phyloP scores from a whole-genome alignment of 2,888 invertebrate species.

The Himalopsyche kuldschensis region DNA sequence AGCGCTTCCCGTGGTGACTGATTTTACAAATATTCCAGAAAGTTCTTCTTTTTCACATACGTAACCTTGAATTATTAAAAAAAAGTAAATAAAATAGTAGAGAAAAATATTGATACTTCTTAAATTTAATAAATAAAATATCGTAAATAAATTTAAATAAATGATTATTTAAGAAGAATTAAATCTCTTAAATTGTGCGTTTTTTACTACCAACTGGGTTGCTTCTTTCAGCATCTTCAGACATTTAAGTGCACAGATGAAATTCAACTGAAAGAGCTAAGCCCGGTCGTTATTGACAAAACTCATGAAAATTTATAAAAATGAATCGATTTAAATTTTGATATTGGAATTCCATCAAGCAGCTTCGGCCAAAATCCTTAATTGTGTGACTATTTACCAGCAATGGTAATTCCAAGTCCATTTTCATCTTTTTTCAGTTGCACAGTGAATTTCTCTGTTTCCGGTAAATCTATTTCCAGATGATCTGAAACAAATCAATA shows the following conservation, averaged over 20 bases:
- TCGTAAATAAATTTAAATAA: too few species aligned
- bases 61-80: slow-evolving; percentile 62
- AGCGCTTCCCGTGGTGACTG: slow-evolving; percentile 94
- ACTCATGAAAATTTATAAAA: too few species aligned
- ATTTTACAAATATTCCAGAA: slow-evolving; percentile 98
- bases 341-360: too few species aligned
- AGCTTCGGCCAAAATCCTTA: too few species aligned
- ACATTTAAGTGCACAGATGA: too few species aligned
- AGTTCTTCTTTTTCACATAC: slow-evolving; percentile 98
- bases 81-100: neutral
- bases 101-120: neutral
- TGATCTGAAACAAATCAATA: slow-evolving; percentile 21
- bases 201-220: too few species aligned
- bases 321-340: too few species aligned
- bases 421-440: slow-evolving; percentile 92
- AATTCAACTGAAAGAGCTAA: too few species aligned
- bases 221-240: too few species aligned
- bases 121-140: neutral
- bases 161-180: too few species aligned
- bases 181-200: too few species aligned
- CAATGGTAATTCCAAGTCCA: slow-evolving; percentile 93
- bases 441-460: slow-evolving; percentile 92
- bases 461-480: slow-evolving; percentile 75
- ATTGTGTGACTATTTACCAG: slow-evolving; percentile 53
- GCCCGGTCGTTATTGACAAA: too few species aligned